These are phyloP conservation scores for Pilophorus perplexus DNA, from an alignment of 2,888 invertebrate genomes.

Conservation along the genomic window DNA sequence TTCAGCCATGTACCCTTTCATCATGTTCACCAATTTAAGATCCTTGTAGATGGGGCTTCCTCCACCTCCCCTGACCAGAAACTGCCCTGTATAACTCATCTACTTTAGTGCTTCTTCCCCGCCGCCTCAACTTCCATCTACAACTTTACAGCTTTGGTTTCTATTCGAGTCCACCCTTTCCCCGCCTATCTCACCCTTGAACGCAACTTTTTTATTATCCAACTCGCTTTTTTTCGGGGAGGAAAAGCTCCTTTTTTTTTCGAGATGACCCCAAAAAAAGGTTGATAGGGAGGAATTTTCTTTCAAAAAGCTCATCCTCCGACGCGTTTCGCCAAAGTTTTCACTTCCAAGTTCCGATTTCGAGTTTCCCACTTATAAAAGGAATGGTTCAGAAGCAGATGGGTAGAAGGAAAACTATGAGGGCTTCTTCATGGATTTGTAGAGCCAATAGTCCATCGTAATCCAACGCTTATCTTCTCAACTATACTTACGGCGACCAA, in stretches of 20 bases:
- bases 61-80: no score
- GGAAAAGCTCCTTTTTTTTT: not conserved
- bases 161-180: slow-evolving; percentile 18
- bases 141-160: slow-evolving; percentile 30
- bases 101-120: slow-evolving; percentile 14
- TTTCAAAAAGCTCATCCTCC: slow-evolving; percentile 9
- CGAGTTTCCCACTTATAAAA: no score
- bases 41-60: no score
- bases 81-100: slow-evolving; percentile 22
- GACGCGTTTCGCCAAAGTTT: slow-evolving; percentile 19
- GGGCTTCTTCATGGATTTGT: no score
- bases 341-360: slow-evolving; percentile 8
- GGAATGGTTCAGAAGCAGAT: no score
- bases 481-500: no score
- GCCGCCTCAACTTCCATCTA: slow-evolving; percentile 5
- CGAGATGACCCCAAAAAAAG: slow-evolving; percentile 7
- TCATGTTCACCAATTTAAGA: no score
- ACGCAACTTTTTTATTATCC: slow-evolving; percentile 30
- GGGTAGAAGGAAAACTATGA: no score
- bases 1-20: no score
- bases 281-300: not conserved
- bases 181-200: no score
- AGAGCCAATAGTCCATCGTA: no score
- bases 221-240: not conserved
- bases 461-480: no score